A percentile compares a stretch with the other conserved stretches of the same genome.
Conservation (phyloP, 1,140 invertebrate species). For the Linepithema humile region DNA sequence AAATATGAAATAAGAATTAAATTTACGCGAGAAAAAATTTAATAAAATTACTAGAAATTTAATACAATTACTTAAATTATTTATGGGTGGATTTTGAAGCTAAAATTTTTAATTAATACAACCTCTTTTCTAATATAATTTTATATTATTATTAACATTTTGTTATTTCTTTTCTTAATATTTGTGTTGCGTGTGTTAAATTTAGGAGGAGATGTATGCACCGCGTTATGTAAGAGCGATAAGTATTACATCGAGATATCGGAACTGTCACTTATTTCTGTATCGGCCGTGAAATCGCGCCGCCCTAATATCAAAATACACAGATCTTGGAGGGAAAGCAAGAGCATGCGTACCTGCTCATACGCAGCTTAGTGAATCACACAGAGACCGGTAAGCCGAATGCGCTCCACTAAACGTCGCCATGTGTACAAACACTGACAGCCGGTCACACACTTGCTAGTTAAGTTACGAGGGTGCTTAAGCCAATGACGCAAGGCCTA, state of each 20-base stretch:
- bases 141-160: too few species aligned
- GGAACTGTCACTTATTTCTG: constrained; percentile 19
- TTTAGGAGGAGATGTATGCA: neutral
- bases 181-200: neutral
- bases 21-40: neutral
- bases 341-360: constrained; percentile 30
- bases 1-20: neutral
- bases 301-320: constrained; percentile 40
- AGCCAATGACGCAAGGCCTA: constrained; percentile 52
- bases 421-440: constrained; percentile 76
- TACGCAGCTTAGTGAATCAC: constrained; percentile 61
- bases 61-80: neutral
- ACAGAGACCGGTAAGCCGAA: constrained; percentile 64
- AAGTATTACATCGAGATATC: constrained; percentile 20
- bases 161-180: neutral
- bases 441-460: constrained; percentile 73
- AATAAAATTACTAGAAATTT: too few species aligned
- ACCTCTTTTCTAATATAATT: neutral
- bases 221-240: neutral
- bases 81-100: too few species aligned
- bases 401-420: constrained; percentile 71
- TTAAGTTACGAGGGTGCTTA: constrained; percentile 60
- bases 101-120: too few species aligned
- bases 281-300: constrained; percentile 30
- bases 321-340: constrained; percentile 5